Base-by-base conservation (phyloP, 2,888 invertebrate species). In the Holacanthella duospinosa region DNA sequence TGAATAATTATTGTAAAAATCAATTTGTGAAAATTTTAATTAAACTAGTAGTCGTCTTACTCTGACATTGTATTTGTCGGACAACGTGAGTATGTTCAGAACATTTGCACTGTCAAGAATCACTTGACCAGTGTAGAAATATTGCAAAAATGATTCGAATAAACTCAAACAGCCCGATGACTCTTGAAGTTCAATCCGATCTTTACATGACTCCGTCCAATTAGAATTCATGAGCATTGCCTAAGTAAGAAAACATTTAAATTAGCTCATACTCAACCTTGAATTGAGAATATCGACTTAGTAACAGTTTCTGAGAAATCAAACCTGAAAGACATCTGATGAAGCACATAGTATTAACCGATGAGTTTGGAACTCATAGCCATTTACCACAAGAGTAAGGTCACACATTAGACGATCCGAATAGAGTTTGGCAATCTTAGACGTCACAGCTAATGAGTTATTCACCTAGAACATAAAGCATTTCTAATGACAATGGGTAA, bases 171-270 rank as follows among this genome's bases (percentile, higher is more conserved):
- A 94, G 61, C 86, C 84, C 0, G 88, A 86, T 16, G 91, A 87
- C 79, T 95, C 95, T 74, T 89, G 86, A 19, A 95, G 80, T 59
- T 87, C 86, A 57, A 95, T 87, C 54, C 85, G 82, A 71, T 86
- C 87, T 77, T 91, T 89, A 62, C 88, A 83, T 76, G 91, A 90
- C 77, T 95, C 95, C 60, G 85, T 87, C 94, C 94, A 95, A 75
- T 89, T 88, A 0, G 92, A 86, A 75, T 88, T 91, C 87, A 92
- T 93, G 54, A 95, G 78, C 95, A 95, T 95, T n/a, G 88, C 87
- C 86, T 88, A 69, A 59, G 58, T 57, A 63, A 19, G 24, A 29
- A 43, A 64, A 58, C 9, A 43, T 21, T 1, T 36, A 27, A 58
- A 43, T 29, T 61, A 48, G 26, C 53, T n/a, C n/a, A n/a, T n/a